phyloP scores from a whole-genome alignment of 2,113 vertebrate species.

The Gadus chalcogrammus region DNA sequence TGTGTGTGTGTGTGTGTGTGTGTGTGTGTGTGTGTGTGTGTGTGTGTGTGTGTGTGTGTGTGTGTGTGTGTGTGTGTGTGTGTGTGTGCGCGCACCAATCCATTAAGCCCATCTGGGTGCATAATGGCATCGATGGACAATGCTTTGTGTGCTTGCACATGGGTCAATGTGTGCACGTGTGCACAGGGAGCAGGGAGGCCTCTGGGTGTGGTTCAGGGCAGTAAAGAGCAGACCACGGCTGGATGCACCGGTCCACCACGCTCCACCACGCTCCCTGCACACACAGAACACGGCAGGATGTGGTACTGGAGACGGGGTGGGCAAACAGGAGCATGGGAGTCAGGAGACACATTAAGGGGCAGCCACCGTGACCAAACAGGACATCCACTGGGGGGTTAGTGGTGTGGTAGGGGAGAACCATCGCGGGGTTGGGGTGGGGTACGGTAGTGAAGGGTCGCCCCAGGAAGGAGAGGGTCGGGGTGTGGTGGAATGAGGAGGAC shows the following conservation, averaged over 20 bases:
- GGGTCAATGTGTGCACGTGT: conserved; percentile 26
- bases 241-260: conserved; percentile 41
- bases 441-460: conserved; percentile 2
- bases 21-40: neutral
- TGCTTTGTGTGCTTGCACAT: too few relatives aligned
- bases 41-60: neutral
- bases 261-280: conserved; percentile 60
- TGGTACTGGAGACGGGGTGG: conserved; percentile 77
- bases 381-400: conserved; percentile 9
- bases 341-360: conserved; percentile 66
- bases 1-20: neutral
- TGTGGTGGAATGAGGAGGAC: neutral
- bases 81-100: conserved; percentile 12
- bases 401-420: conserved; percentile 1
- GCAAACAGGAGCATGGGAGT: conserved; percentile 73
- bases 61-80: neutral
- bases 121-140: too few relatives aligned
- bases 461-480: neutral
- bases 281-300: conserved; percentile 66
- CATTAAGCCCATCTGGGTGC: too few relatives aligned
- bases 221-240: conserved; percentile 43
- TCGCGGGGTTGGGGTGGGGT: conserved; percentile 5
- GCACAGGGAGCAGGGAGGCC: conserved; percentile 23
- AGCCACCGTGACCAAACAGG: conserved; percentile 46
- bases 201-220: too few relatives aligned